A percentile compares a stretch with the other conserved stretches of the same genome.
phyloP scores from a whole-genome alignment of 2,888 invertebrate genomes.

The Chymomyza caudatula region DNA sequence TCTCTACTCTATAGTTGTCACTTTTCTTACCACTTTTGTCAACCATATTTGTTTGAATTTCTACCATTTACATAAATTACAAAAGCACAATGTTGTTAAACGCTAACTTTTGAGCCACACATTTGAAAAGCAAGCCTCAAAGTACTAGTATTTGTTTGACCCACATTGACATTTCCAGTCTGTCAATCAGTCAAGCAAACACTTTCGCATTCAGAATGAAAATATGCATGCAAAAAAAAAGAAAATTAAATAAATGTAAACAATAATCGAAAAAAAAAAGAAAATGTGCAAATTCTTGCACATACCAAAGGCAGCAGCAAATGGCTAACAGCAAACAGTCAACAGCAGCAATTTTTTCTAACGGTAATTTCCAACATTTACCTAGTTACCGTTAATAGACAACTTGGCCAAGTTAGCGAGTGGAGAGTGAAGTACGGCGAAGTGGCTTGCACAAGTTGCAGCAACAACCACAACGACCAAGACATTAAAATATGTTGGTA shows the following conservation, averaged over 20 bases:
- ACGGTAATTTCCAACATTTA: conserved; percentile 71
- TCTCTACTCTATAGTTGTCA: no score
- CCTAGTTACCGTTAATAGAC: conserved; percentile 73
- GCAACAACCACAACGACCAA: conserved; percentile 30
- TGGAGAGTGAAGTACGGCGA: conserved; percentile 16
- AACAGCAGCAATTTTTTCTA: conserved; percentile 58
- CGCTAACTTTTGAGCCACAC: not conserved
- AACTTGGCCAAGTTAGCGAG: conserved; percentile 68
- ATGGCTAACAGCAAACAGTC: conserved; percentile 11
- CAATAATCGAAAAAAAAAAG: not conserved
- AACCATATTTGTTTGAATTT: not conserved
- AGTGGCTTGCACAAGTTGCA: not conserved
- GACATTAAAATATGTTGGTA: conserved; percentile 59
- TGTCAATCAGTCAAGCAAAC: conserved; percentile 18
- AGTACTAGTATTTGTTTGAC: not conserved
- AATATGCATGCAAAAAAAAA: conserved; percentile 19
- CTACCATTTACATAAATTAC: no score
- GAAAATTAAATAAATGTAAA: conserved; percentile 4
- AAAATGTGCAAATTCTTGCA: conserved; percentile 10
- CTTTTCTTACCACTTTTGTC: not conserved
- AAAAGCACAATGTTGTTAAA: not conserved
- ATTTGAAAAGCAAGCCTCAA: not conserved
- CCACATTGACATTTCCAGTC: not conserved
- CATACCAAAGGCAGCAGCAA: conserved; percentile 23
- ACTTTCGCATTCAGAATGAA: conserved; percentile 38